These are phyloP conservation scores for Tretioscincus oriximinensis DNA, from an alignment of 2,113 vertebrate species.

Conservation along the genomic window DNA sequence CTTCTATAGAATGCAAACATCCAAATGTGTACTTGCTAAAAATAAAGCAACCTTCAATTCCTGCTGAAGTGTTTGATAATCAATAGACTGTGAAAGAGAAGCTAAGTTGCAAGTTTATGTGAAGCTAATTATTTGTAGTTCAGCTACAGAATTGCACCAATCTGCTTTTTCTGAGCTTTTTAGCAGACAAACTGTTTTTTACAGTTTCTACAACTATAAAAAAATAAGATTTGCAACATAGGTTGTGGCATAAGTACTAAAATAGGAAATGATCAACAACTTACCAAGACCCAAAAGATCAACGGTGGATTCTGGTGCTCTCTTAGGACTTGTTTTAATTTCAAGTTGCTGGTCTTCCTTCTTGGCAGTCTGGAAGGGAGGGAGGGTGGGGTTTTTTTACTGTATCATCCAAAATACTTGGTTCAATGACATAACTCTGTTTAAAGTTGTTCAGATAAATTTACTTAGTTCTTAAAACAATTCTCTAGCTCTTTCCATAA, in stretches of 20 bases:
- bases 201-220: slow-evolving; percentile 41
- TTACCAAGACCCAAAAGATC: slow-evolving; percentile 96
- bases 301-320: slow-evolving; percentile 80
- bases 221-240: slow-evolving; percentile 27
- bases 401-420: neutral
- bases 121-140: slow-evolving; percentile 68
- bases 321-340: slow-evolving; percentile 83
- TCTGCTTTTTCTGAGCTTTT: slow-evolving; percentile 30
- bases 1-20: neutral
- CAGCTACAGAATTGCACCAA: slow-evolving; percentile 29
- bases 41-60: too few relatives aligned
- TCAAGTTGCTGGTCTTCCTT: slow-evolving; percentile 86
- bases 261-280: slow-evolving; percentile 54
- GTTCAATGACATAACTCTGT: neutral
- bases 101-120: too few relatives aligned
- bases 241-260: slow-evolving; percentile 14
- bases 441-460: neutral
- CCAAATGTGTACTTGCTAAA: neutral
- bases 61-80: too few relatives aligned
- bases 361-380: slow-evolving; percentile 71
- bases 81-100: too few relatives aligned
- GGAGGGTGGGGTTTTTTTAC: slow-evolving; percentile 39
- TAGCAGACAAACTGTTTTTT: slow-evolving; percentile 31
- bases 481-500: neutral
- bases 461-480: neutral